phyloP scores from a whole-genome alignment of 2,888 invertebrate species.

The Heterodera filipjevi region DNA sequence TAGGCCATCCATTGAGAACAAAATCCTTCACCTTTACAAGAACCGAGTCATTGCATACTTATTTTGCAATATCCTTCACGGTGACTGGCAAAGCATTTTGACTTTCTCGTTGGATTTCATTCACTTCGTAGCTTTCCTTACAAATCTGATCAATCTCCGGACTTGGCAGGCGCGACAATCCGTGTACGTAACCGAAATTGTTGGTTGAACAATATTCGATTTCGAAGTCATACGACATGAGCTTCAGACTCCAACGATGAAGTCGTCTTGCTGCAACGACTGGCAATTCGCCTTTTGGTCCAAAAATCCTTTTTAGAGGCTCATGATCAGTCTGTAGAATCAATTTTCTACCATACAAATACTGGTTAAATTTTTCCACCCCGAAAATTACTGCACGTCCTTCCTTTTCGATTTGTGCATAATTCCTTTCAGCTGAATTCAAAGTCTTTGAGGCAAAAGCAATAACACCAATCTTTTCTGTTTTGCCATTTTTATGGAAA shows the following conservation, averaged over 20 bases:
- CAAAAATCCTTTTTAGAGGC: constrained; percentile 62
- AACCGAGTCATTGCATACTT: too few relatives aligned
- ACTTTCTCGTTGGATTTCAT: too few relatives aligned
- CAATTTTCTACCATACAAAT: too few relatives aligned
- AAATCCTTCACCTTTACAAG: too few relatives aligned
- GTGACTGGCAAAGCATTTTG: too few relatives aligned
- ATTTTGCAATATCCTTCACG: too few relatives aligned
- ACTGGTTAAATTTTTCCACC: constrained; percentile 66
- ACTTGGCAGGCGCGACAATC: too few relatives aligned
- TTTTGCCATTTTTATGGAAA: constrained; percentile 43
- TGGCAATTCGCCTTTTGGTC: constrained; percentile 48
- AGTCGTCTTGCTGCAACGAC: constrained; percentile 58
- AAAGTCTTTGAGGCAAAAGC: constrained; percentile 40
- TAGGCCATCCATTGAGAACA: too few relatives aligned
- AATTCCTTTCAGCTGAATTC: constrained; percentile 42
- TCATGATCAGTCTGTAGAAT: constrained; percentile 53
- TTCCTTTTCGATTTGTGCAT: constrained; percentile 58
- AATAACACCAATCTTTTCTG: constrained; percentile 50
- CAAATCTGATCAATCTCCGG: too few relatives aligned
- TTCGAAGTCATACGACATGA: constrained; percentile 64
- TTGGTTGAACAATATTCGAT: too few relatives aligned
- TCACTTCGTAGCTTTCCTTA: too few relatives aligned
- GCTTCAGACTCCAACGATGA: constrained; percentile 49
- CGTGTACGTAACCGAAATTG: too few relatives aligned
- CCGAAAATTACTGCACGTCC: constrained; percentile 66